A percentile compares a stretch with the other conserved stretches of the same genome.
phyloP scores from a whole-genome alignment of 2,888 invertebrate genomes.

The Ametastegia equiseti region DNA sequence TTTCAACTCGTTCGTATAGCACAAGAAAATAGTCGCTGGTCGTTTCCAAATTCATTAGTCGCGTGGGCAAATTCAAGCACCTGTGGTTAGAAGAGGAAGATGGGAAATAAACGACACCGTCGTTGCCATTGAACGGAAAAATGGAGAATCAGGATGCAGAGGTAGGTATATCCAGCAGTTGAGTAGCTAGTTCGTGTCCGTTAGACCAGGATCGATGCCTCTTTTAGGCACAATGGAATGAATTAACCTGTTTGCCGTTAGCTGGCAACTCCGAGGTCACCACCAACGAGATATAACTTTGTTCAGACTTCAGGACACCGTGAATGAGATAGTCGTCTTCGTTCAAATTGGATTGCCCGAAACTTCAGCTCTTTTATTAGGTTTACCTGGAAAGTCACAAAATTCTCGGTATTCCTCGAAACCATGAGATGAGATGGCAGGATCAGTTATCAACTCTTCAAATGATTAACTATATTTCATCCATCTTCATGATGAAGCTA shows the following conservation, averaged over 20 bases:
- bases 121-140: neutral
- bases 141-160: conserved; percentile 1
- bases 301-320: conserved; percentile 45
- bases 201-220: conserved; percentile 36
- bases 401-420: neutral
- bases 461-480: neutral
- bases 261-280: conserved; percentile 30
- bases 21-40: neutral
- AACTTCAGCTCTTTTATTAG: neutral
- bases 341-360: neutral
- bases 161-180: neutral
- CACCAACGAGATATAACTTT: conserved; percentile 23
- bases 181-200: conserved; percentile 3
- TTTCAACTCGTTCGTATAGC: neutral
- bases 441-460: neutral
- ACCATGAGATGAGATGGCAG: neutral
- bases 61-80: neutral
- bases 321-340: neutral
- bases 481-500: no score
- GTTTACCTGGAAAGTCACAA: neutral
- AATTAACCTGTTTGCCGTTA: conserved; percentile 37
- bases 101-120: neutral
- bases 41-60: neutral
- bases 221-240: conserved; percentile 30
- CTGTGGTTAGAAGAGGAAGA: neutral